These are phyloP conservation scores for Osmerus mordax DNA, from an alignment of 2,113 vertebrate genomes.

Conservation along the genomic window DNA sequence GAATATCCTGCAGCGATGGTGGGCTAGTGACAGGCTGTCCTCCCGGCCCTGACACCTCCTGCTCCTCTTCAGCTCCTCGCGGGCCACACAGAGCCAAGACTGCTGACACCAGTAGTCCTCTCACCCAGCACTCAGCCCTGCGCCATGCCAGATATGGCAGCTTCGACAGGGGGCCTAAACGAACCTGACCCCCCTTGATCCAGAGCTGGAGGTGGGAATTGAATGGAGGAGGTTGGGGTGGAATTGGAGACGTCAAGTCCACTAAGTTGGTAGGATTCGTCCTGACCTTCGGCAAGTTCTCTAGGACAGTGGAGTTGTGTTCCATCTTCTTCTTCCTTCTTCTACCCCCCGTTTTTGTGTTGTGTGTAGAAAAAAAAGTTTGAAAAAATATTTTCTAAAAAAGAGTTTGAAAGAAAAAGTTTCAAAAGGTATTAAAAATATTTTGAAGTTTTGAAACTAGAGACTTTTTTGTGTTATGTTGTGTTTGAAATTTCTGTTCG, in stretches of 20 bases:
- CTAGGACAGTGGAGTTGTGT: too few species aligned
- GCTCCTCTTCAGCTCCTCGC: conserved; percentile 12
- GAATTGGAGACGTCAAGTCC: not conserved
- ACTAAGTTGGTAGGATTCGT: too few species aligned
- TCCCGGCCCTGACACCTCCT: conserved; percentile 1
- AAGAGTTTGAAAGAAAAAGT: too few species aligned
- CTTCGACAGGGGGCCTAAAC: conserved; percentile 22
- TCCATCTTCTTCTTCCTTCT: too few species aligned
- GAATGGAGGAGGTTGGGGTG: not conserved
- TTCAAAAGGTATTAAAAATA: too few species aligned
- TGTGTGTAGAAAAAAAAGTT: too few species aligned
- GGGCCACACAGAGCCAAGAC: conserved; percentile 19
- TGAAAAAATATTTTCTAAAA: too few species aligned
- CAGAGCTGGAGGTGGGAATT: conserved; percentile 1
- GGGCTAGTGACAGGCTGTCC: conserved; percentile 49
- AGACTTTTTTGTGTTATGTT: too few species aligned
- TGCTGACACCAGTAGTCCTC: conserved; percentile 24
- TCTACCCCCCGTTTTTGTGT: too few species aligned
- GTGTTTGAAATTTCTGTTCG: too few species aligned
- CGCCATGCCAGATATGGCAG: conserved; percentile 1
- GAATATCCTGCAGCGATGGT: conserved; percentile 47
- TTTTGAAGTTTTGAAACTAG: too few species aligned
- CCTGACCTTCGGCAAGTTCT: too few species aligned
- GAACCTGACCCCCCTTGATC: conserved; percentile 12
- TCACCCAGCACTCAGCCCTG: conserved; percentile 6